Evolutionary conservation across 1,140 invertebrate genomes (phyloP), one percentile per base, ranked within the genome.

Genomic region (Drosophila ohnishii): DNA sequence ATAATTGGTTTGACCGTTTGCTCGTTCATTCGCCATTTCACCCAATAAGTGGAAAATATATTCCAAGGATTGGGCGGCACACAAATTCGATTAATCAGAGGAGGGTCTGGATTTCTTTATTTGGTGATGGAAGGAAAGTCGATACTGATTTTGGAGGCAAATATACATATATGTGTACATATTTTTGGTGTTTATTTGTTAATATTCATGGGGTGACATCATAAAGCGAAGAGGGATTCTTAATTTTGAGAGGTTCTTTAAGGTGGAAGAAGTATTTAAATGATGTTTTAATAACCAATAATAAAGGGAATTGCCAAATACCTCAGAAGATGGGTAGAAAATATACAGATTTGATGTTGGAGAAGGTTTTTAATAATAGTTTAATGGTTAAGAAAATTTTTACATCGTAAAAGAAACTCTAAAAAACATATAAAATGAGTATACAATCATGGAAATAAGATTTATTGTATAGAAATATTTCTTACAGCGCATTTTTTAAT

Each of bases 1-100:
- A 84, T 88, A 88, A 88, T 88, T 88, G 84, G 59, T 70, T 71
- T 70, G 67, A 71, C 67, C 67, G 51, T 32, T 79, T 65, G 63
- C 66, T 60, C 64, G 76, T 70, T 78, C 57, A 19, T 25, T 83
- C 78, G 63, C 72, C 80, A 75, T 80, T 75, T 82, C 63, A 34
- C 50, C 44, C 69, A 50, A 69, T 74, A 61, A 66, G 62, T 66
- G 51, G 35, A 56, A 64, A 60, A 44, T 64, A 44, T 62, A 44
- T 64, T 62, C 55, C 47, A 44, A 34, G 67, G 61, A 69, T 57
- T 75, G 30, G 22, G 53, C 47, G 16, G 28, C 57, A 40, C 53
- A 30, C 30, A 57, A 48, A 40, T 63, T 78, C 63, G 63, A 67
- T 53, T 70, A 56, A 69, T 56, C n/a, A 55, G 40, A 34, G 34